Evolutionary conservation across 2,888 invertebrate genomes (phyloP).

Genomic region (Eudasyphora cyanicolor): DNA sequence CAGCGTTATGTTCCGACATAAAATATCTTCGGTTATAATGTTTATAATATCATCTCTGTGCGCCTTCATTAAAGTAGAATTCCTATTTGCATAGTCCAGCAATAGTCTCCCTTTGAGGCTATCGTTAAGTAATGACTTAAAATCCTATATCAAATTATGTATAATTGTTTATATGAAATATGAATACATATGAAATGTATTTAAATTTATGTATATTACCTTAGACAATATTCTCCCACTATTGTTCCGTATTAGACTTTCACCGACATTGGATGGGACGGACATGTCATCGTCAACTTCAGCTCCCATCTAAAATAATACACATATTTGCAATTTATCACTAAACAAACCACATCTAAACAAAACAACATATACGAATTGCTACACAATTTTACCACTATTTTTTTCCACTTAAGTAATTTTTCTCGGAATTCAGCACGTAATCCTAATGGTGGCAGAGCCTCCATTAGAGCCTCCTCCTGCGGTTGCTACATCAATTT

Average conservation of each 20-base stretch:
- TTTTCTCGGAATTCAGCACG: conserved; percentile 37
- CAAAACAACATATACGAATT: neutral
- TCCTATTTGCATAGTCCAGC: neutral
- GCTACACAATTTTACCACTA: neutral
- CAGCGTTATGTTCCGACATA: neutral
- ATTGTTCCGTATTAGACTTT: neutral
- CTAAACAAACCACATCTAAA: neutral
- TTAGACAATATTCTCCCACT: neutral
- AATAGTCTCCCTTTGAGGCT: neutral
- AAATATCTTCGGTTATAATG: neutral
- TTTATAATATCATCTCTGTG: neutral
- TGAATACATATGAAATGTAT: neutral
- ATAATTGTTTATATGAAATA: neutral
- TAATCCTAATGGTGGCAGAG: conserved; percentile 25
- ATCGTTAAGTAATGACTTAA: neutral
- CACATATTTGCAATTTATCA: neutral
- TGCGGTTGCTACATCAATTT: no score
- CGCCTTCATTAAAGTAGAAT: neutral
- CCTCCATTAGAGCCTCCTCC: conserved; percentile 17
- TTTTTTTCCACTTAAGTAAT: conserved; percentile 41
- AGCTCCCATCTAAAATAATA: neutral
- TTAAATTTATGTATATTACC: neutral
- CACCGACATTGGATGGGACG: neutral
- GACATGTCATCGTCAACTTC: neutral
- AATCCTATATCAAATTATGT: neutral